Base-by-base conservation (phyloP, 2,113 vertebrate genomes). In the Hypomesus transpacificus region DNA sequence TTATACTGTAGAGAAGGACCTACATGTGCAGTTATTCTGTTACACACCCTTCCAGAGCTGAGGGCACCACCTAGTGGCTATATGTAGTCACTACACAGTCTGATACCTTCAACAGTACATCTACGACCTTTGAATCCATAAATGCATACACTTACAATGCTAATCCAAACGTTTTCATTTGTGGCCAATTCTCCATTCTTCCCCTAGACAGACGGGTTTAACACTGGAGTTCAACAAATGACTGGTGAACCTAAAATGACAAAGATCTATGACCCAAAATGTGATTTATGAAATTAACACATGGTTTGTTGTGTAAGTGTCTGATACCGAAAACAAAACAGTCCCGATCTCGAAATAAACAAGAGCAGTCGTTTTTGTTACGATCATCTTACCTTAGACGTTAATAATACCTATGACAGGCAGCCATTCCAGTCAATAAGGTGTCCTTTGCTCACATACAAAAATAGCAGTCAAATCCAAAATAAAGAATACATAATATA, bases 371-470 rank as follows among this genome's bases (percentile, higher is more conserved):
- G 66, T 69, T 68, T 62, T 51, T 71, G 80, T 16, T 53, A 80
- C 77, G 78, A 75, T 66, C 59, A 74, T 72, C 73, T 70, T 34
- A 51, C 80, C 73, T 70, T 46, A 51, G 79, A 74, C 70, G 70
- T 66, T 56, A 0, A 52, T 56, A 0, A 52, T 22, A 62, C 52
- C 79, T 63, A 74, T 9, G 69, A 54, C 70, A 34, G 1, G 64
- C 75, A 74, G 68, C 69, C 18, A 11, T 90, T 92, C 90, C 91
- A 92, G 91, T 91, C 86, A 75, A 82, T 74, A 87, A 91, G 90
- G 87, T 67, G 73, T 83, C 80, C 77, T 63, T 69, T 51, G 75
- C 81, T 85, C 81, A 70, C 78, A 88, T 91, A 90, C 78, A 92
- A 92, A 91, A 92, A 91, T 87, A 91, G 62, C 65, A 62, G 72